These are phyloP conservation scores for Eulemur rufifrons DNA, from an alignment of 2,113 vertebrate species.

Conservation along the genomic window DNA sequence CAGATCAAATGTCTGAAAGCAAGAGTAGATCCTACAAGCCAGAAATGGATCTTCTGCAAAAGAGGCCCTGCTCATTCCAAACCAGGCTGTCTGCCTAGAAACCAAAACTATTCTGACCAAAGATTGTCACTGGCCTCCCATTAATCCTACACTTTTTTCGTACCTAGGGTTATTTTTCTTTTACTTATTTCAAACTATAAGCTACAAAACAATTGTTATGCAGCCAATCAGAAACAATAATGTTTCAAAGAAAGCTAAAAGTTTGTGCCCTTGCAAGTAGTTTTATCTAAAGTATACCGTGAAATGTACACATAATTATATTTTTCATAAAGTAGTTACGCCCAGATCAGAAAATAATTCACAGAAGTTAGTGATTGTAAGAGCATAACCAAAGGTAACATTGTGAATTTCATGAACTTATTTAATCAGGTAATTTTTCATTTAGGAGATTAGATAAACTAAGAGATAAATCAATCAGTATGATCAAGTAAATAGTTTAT, in stretches of 20 bases:
- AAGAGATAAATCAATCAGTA: not conserved
- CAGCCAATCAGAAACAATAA: not conserved
- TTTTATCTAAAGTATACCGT: not conserved
- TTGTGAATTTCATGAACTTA: not conserved
- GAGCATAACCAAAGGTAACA: not conserved
- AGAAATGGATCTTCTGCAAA: conserved; percentile 27
- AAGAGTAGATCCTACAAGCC: not conserved
- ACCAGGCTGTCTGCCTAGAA: conserved; percentile 18
- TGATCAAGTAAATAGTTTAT: not conserved
- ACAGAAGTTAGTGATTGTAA: not conserved
- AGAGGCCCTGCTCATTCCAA: conserved; percentile 40
- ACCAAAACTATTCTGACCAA: not conserved
- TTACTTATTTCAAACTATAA: conserved; percentile 46
- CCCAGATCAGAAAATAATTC: not conserved
- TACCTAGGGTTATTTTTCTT: conserved; percentile 21
- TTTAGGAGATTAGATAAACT: not conserved
- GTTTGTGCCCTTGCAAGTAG: not conserved
- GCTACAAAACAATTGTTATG: not conserved
- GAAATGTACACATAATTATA: not conserved
- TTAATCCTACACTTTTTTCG: conserved; percentile 33
- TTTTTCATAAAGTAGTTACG: not conserved
- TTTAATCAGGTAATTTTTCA: not conserved
- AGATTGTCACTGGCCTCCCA: not conserved
- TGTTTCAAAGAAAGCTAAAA: conserved; percentile 20
- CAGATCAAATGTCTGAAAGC: conserved; percentile 1